Evolutionary conservation across 2,797 vertebrate species (phyloP).

Genomic region (Eutrigla gurnardus): DNA sequence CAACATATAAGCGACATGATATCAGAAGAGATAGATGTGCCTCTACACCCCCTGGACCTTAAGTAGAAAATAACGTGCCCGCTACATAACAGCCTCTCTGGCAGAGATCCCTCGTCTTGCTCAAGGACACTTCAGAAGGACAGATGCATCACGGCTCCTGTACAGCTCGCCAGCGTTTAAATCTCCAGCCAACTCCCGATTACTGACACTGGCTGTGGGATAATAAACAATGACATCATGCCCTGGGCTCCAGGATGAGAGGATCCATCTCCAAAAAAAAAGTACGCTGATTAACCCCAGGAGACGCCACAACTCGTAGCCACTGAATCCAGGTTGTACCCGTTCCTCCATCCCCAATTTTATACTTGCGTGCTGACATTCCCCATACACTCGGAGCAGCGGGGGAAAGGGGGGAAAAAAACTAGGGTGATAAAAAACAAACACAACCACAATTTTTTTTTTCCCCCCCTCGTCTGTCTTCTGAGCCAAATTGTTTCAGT

Average conservation of each 20-base stretch:
- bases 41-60: constrained; percentile 7
- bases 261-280: constrained; percentile 72
- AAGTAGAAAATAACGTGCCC: constrained; percentile 28
- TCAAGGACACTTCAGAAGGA: constrained; percentile 48
- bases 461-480: constrained; percentile 38
- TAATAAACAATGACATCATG: constrained; percentile 84
- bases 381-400: constrained; percentile 40
- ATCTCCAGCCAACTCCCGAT: constrained; percentile 65
- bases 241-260: constrained; percentile 46
- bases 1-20: neutral
- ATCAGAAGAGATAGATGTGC: neutral
- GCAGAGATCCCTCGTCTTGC: constrained; percentile 36
- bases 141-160: constrained; percentile 55
- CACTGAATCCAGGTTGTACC: constrained; percentile 53
- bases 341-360: constrained; percentile 42
- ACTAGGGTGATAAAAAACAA: constrained; percentile 65
- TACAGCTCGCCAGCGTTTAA: constrained; percentile 55
- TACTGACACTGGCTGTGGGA: constrained; percentile 69
- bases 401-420: constrained; percentile 3
- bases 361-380: constrained; percentile 55
- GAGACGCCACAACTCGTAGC: constrained; percentile 56
- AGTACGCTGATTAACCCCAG: constrained; percentile 81
- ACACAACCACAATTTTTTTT: constrained; percentile 57
- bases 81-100: constrained; percentile 27
- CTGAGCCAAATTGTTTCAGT: constrained; percentile 73